Percentiles rank a stretch among this genome's conserved stretches.
Evolutionary conservation across 2,113 vertebrate species (phyloP).

Genomic region (Microtus pennsylvanicus): DNA sequence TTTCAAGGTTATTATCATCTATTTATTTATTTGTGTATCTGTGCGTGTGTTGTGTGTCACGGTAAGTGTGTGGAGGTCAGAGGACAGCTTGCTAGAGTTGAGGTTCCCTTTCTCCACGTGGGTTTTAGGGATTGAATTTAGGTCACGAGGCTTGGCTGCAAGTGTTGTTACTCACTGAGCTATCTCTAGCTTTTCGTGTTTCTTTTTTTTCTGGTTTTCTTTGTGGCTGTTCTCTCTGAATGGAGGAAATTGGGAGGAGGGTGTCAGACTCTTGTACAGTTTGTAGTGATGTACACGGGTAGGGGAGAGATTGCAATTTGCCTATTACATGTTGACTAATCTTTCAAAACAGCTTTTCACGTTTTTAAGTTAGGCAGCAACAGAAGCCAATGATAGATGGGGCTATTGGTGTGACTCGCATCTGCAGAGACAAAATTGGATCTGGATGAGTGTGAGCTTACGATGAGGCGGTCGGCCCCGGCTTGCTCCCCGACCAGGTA

Average conservation of each 20-base stretch:
- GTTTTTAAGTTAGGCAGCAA: conserved; percentile 86
- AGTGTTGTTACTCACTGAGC: no score
- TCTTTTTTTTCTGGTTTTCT: neutral
- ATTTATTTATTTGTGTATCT: neutral
- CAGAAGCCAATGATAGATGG: conserved; percentile 88
- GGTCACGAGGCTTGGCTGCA: neutral
- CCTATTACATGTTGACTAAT: conserved; percentile 86
- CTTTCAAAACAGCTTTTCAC: conserved; percentile 81
- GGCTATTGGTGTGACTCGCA: conserved; percentile 90
- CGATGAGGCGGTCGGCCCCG: conserved; percentile 91
- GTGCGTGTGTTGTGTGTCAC: neutral
- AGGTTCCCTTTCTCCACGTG: neutral
- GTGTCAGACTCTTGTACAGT: conserved; percentile 85
- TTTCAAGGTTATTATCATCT: neutral
- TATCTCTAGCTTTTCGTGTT: neutral
- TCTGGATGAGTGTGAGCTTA: conserved; percentile 90
- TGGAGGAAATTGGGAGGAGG: conserved; percentile 78
- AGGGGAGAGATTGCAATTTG: conserved; percentile 87
- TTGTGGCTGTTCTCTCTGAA: conserved; percentile 1
- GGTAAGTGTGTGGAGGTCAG: neutral
- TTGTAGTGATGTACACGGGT: conserved; percentile 78
- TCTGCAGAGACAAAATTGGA: conserved; percentile 93
- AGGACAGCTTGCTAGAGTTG: neutral
- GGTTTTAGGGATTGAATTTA: neutral
- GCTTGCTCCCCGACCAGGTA: conserved; percentile 72